These are phyloP conservation scores for Drosophila insularis DNA, from an alignment of 1,140 invertebrate species.

Conservation along the genomic window DNA sequence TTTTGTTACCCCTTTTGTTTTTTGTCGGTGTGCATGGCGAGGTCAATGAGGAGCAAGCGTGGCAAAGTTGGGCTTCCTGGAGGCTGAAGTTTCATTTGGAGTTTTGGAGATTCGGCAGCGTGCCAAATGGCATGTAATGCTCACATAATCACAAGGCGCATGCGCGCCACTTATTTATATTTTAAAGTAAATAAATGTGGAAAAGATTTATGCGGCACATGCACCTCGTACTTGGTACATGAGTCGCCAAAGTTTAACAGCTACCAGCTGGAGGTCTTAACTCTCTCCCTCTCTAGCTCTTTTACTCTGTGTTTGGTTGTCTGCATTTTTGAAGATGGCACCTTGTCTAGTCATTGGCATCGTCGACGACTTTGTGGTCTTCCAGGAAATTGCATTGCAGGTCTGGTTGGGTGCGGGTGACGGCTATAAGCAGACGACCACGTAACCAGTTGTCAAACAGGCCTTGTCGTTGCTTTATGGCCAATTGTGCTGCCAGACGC, in stretches of 20 bases:
- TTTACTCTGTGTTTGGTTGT: background rate
- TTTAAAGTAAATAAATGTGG: conserved; percentile 67
- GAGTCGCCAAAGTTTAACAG: conserved; percentile 35
- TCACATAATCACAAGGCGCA: conserved; percentile 50
- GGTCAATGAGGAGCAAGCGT: conserved; percentile 56
- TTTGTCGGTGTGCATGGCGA: background rate
- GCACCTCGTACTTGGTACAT: conserved; percentile 53
- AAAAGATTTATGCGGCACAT: conserved; percentile 73
- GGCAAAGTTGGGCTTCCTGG: conserved; percentile 53
- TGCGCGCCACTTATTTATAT: conserved; percentile 51
- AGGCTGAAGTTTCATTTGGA: conserved; percentile 19
- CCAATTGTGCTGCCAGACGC: conserved; percentile 58
- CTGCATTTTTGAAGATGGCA: conserved; percentile 59
- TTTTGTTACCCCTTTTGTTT: conserved; percentile 21
- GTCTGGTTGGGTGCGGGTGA: conserved; percentile 46
- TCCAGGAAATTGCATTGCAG: conserved; percentile 58
- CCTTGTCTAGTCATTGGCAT: conserved; percentile 39
- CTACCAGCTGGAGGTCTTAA: conserved; percentile 34
- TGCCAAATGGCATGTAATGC: conserved; percentile 66
- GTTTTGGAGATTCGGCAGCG: conserved; percentile 42
- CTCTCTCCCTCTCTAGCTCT: background rate
- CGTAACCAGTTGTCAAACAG: conserved; percentile 76
- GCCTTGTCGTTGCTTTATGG: conserved; percentile 59
- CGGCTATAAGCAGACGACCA: conserved; percentile 32
- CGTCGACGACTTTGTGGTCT: conserved; percentile 36